Conservation (phyloP, 2,113 vertebrate genomes). For the Vulpes vulpes region DNA sequence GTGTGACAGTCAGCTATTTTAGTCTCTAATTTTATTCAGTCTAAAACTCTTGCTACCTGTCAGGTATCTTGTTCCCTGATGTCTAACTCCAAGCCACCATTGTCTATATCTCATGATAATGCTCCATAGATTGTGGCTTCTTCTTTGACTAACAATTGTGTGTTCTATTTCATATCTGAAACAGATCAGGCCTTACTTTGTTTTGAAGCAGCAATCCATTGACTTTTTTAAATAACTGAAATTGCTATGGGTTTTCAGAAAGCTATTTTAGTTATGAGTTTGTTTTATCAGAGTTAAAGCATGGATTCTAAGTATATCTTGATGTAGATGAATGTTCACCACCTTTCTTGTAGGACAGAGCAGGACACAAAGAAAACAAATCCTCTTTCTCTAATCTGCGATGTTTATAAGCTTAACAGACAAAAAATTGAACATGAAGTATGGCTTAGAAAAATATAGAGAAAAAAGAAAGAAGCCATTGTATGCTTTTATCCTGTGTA, state of each 20-base stretch:
- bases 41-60: not conserved
- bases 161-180: not conserved
- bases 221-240: not conserved
- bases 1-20: not conserved
- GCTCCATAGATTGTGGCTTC: not conserved
- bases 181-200: not conserved
- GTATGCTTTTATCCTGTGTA: not conserved
- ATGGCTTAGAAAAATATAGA: not conserved
- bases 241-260: not conserved
- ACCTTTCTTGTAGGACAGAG: not conserved
- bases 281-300: not conserved
- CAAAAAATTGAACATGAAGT: not conserved
- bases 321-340: not conserved
- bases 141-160: not conserved
- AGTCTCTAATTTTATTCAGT: not conserved
- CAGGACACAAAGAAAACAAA: not conserved
- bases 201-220: not conserved
- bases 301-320: not conserved
- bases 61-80: not conserved
- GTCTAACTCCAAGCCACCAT: not conserved
- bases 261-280: not conserved
- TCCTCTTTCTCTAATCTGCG: not conserved
- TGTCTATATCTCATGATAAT: not conserved
- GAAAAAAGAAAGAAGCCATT: not conserved
- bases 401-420: not conserved